Evolutionary conservation across 2,888 invertebrate genomes (phyloP), one percentile per base, ranked within the genome.

Genomic region (Xanthia icteritia): DNA sequence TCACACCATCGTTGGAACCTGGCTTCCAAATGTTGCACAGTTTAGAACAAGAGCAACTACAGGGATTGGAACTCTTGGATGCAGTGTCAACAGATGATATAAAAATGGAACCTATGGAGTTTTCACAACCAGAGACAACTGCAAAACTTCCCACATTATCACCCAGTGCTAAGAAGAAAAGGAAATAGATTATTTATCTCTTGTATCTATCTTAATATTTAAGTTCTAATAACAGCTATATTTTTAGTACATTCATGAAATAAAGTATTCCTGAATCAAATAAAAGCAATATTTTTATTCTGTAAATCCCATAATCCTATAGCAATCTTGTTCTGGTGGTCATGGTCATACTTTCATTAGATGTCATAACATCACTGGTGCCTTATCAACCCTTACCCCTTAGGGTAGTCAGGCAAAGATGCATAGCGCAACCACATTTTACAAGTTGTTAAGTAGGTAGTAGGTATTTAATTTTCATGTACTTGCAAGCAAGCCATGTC

Each of bases 21-120:
- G 97, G 97, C 1, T 97, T 97, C 89, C 97, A 97, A 92, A 97
- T 97, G 97, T 93, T 97, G 77, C 97, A 97, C 73, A 97, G 97
- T 81, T 93, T 97, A 73, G 97, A 97, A 89, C 97, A 97, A 87
- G 97, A 97, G 73, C 97, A 97, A 82, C 82, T 96, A 1, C 96
- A 96, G 84, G 95, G 96, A 0, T 86, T 97, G 48, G 96, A 96
- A 60, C 92, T 96, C 2, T 85, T 97, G 5, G 96, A 96, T 82
- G 90, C 94, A 3, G 95, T 96, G 5, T 69, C 86, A 20, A 89
- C 93, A 60, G 96, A 96, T 88, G 96, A 96, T 78, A 94, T 96
- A 11, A 96, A 96, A 90, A 90, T 96, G n/a, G 96, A 96, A 67
- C 85, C 94, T 0, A 92, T 96, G 90, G 96, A 96, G 56, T 96